These are phyloP conservation scores for Tarsius wallacei DNA, from an alignment of 2,797 vertebrate genomes.

Conservation along the genomic window DNA sequence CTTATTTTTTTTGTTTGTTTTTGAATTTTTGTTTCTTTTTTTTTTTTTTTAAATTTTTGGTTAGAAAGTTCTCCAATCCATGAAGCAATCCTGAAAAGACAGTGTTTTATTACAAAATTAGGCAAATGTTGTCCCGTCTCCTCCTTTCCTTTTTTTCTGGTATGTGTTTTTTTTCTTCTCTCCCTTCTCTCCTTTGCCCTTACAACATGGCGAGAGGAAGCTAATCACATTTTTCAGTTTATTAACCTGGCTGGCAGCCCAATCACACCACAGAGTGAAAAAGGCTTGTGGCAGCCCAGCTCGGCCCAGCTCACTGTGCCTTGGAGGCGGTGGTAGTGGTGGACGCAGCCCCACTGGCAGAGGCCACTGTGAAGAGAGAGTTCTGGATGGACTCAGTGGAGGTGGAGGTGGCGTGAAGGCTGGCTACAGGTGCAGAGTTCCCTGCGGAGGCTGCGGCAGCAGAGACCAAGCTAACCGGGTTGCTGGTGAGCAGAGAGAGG, in stretches of 20 bases:
- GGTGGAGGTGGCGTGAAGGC: constrained; percentile 95
- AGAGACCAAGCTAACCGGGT: constrained; percentile 98
- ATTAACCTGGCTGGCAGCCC: constrained; percentile 84
- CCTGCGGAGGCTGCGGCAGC: constrained; percentile 93
- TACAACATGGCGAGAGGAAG: constrained; percentile 86
- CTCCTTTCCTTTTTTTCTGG: constrained; percentile 87
- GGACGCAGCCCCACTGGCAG: constrained; percentile 94
- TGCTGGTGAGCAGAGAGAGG: constrained; percentile 99
- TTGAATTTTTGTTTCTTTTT: constrained; percentile 89
- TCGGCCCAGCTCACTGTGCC: constrained; percentile 95
- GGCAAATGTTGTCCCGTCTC: constrained; percentile 92
- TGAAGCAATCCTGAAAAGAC: constrained; percentile 95
- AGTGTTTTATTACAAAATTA: constrained; percentile 94
- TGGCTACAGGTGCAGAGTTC: constrained; percentile 93
- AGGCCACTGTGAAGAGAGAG: constrained; percentile 94
- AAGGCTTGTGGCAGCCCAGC: constrained; percentile 82
- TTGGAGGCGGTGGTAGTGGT: constrained; percentile 99
- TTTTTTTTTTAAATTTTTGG: constrained; percentile 91
- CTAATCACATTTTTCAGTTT: constrained; percentile 83
- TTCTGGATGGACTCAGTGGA: constrained; percentile 94
- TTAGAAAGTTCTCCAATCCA: constrained; percentile 94
- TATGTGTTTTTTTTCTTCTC: constrained; percentile 57
- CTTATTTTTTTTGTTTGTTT: constrained; percentile 93
- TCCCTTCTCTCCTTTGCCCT: constrained; percentile 86
- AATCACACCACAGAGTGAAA: constrained; percentile 73